Percentiles rank a stretch among this genome's conserved stretches.
Conservation (phyloP, 2,113 vertebrate species). For the Paracanthobrama guichenoti region DNA sequence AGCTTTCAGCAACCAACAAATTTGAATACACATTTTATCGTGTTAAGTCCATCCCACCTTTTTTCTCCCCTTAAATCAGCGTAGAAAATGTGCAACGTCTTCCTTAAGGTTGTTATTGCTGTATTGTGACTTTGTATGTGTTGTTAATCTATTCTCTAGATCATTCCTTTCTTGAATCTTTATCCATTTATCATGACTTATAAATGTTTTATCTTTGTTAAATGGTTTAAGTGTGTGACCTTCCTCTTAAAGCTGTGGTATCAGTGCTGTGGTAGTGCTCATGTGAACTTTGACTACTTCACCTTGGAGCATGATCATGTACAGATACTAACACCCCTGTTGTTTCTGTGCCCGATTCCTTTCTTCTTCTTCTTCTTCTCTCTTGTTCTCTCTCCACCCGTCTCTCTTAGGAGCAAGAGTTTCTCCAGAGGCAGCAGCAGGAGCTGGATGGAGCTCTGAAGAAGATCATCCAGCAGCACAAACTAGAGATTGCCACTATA, state of each 20-base stretch:
- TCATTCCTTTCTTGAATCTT: constrained; percentile 61
- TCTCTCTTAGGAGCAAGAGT: constrained; percentile 91
- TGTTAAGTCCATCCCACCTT: too few relatives aligned
- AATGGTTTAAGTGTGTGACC: constrained; percentile 44
- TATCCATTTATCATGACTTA: constrained; percentile 64
- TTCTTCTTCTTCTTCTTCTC: background rate
- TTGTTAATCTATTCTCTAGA: constrained; percentile 48
- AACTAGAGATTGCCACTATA: constrained; percentile 92
- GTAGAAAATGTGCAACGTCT: background rate
- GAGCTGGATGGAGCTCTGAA: constrained; percentile 94
- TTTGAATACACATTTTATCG: background rate
- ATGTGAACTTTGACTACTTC: constrained; percentile 24
- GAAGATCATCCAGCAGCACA: constrained; percentile 98
- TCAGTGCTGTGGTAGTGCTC: constrained; percentile 46
- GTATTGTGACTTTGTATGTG: constrained; percentile 46
- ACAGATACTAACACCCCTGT: background rate
- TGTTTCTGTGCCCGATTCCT: constrained; percentile 1
- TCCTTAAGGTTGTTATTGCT: constrained; percentile 5
- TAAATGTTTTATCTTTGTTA: constrained; percentile 65
- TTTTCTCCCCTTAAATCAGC: background rate
- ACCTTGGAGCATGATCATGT: background rate
- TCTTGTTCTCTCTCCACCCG: background rate
- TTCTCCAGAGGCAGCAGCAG: constrained; percentile 97
- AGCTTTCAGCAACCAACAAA: background rate
- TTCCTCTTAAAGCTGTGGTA: constrained; percentile 60